Base-by-base conservation (phyloP, 2,113 vertebrate genomes). In the Dipodomys ordii region DNA sequence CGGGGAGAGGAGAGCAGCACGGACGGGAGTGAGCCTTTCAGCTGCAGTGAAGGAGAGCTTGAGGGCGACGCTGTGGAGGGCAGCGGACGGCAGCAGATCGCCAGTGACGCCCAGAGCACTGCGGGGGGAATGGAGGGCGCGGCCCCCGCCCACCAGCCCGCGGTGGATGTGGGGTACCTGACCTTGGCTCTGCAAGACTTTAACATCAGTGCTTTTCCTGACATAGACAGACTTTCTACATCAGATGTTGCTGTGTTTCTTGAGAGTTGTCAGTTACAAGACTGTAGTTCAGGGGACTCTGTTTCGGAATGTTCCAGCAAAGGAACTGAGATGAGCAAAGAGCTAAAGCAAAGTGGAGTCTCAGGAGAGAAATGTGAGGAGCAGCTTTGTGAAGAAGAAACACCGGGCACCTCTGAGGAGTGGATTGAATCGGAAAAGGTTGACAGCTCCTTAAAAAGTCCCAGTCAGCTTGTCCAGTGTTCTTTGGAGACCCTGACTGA, bases 391-490 rank as follows among this genome's bases (percentile, higher is more conserved):
- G 97, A 92, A 57, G 76, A 96, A 80, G 93, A 78, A 25, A 2
- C 68, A 28, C 69, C 82, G 7, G 87, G 60, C 23, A 28, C 60
- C 28, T 53, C 81, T 9, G 91, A 96, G 25, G 95, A 90, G 60
- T 97, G 72, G 62, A 23, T 44, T 18, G 97, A 93, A 25, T 95
- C 94, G 2, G 97, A 97, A 71, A 96, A 97, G 3, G 96, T 97
- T 1, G 71, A 90, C 1, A 23, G 11, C 71, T 64, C 60, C 10
- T 0, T 93, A 46, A 28, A 90, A 93, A 72, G 93, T 35, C 0
- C 78, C 3, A 44, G 94, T 16, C 79, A 46, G 68, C 85, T 91
- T 13, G 53, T 90, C 1, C 94, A 18, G 0, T 64, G 67, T 46
- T 95, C 79, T 57, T 18, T 89, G 92, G 85, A 84, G 35, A 18